Conservation (phyloP, 2,113 vertebrate genomes). For the Elanus axillaris region DNA sequence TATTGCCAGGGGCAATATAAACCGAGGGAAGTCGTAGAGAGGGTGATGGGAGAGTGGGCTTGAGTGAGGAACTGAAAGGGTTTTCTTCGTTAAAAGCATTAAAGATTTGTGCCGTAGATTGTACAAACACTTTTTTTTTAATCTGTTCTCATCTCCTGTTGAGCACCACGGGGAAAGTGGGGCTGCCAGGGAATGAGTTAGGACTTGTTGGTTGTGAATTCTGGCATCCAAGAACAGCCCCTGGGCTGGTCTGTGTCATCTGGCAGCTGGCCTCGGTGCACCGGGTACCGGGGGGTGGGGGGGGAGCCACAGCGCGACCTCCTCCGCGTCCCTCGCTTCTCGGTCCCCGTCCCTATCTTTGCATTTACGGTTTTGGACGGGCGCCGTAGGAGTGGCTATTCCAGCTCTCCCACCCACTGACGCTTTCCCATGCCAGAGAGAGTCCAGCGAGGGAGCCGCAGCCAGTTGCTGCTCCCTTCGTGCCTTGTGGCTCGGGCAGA, state of each 20-base stretch:
- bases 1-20: not conserved
- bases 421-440: not conserved
- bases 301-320: fast-evolving
- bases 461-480: not conserved
- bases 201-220: not conserved
- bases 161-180: not conserved
- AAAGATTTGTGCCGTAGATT: not conserved
- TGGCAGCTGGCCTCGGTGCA: not conserved
- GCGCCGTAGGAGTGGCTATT: not conserved
- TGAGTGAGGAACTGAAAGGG: not conserved
- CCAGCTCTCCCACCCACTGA: constrained; percentile 6
- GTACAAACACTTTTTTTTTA: not conserved
- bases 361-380: not conserved
- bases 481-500: not conserved
- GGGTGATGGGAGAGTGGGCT: not conserved
- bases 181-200: not conserved
- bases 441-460: not conserved
- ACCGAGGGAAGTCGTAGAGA: not conserved
- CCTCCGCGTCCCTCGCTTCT: fast-evolving
- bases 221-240: not conserved
- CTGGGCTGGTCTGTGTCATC: not conserved
- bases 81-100: not conserved
- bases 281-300: not conserved
- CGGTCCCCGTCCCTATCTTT: not conserved
- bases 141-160: not conserved